A percentile compares a stretch with the other conserved stretches of the same genome.
phyloP scores from a whole-genome alignment of 2,797 vertebrate species.

The Nothura maculosa region DNA sequence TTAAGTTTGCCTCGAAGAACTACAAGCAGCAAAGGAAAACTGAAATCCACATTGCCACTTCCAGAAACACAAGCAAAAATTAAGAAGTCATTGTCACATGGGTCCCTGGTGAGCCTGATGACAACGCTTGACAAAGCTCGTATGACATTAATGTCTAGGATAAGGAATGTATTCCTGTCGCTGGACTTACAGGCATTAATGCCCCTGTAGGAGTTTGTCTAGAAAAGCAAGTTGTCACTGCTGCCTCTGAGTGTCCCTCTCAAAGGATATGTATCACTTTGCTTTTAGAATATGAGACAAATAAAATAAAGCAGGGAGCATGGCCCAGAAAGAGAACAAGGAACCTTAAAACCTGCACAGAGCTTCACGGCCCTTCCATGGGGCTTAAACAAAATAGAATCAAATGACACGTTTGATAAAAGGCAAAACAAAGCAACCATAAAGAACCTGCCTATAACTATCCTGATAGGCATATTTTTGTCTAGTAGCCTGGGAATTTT shows the following conservation, averaged over 20 bases:
- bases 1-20: neutral
- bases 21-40: conserved; percentile 1
- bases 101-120: neutral
- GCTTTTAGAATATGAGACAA: conserved; percentile 44
- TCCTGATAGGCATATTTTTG: neutral
- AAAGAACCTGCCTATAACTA: neutral
- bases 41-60: conserved; percentile 16
- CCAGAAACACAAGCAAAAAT: conserved; percentile 34
- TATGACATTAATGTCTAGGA: conserved; percentile 2
- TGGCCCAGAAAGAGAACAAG: neutral
- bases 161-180: conserved; percentile 45
- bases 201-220: conserved; percentile 35
- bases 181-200: conserved; percentile 2
- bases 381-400: neutral
- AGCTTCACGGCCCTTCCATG: neutral
- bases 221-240: conserved; percentile 65
- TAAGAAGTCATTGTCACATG: conserved; percentile 37
- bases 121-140: conserved; percentile 48
- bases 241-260: conserved; percentile 45
- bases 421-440: neutral
- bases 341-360: neutral
- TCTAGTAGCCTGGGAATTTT: neutral
- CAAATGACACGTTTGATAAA: neutral
- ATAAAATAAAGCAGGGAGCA: conserved; percentile 57
- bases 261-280: conserved; percentile 58